Conservation (phyloP, 2,113 vertebrate species). For the Myiozetetes cayanensis region DNA sequence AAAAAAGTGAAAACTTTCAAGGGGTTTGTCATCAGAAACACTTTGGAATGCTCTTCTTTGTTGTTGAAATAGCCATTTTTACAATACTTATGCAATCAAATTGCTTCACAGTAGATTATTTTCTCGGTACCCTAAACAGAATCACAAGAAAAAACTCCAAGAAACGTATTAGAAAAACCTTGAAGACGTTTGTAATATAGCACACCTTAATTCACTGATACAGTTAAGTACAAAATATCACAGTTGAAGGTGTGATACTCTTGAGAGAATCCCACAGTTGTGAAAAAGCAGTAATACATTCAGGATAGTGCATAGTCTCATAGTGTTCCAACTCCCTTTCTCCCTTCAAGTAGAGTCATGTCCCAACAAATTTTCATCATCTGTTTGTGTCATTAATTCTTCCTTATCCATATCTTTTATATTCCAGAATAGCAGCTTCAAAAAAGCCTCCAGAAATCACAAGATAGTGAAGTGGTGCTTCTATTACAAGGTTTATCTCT, state of each 20-base stretch:
- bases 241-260: neutral
- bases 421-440: neutral
- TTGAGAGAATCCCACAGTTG: neutral
- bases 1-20: neutral
- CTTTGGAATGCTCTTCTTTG: neutral
- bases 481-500: neutral
- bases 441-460: neutral
- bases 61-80: neutral
- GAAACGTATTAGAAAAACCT: neutral
- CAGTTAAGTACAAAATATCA: neutral
- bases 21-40: neutral
- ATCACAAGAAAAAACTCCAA: neutral
- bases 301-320: rapidly evolving
- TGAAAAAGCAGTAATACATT: neutral
- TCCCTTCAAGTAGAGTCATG: rapidly evolving
- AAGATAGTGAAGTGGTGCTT: neutral
- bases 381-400: neutral
- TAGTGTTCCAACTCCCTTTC: neutral
- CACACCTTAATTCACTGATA: neutral
- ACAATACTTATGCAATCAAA: neutral
- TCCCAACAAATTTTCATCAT: neutral
- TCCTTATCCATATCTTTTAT: neutral
- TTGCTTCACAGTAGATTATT: neutral
- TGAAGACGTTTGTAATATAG: neutral
- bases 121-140: neutral